These are phyloP conservation scores for Allolobophora icterica DNA, from an alignment of 2,888 invertebrate species.

Conservation along the genomic window DNA sequence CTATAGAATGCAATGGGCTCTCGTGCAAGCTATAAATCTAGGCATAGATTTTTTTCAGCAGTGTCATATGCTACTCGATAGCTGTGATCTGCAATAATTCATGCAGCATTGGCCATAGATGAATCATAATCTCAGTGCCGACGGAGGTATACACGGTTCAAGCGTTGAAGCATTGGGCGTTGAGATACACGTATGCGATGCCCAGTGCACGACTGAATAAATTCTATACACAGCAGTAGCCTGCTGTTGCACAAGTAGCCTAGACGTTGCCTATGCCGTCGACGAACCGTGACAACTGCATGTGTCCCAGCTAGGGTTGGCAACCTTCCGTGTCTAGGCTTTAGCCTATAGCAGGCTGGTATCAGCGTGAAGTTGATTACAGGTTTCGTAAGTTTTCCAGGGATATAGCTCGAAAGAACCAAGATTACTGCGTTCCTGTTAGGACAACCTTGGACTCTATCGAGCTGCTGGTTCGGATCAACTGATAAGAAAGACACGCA, in stretches of 20 bases:
- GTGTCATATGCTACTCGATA: background rate
- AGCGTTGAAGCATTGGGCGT: too few species aligned
- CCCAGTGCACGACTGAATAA: background rate
- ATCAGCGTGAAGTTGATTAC: background rate
- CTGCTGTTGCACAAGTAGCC: background rate
- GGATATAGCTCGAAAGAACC: background rate
- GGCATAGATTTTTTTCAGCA: background rate
- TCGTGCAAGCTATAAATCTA: background rate
- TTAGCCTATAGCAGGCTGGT: background rate
- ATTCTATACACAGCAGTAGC: background rate
- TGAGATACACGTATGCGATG: background rate
- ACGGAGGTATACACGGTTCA: background rate
- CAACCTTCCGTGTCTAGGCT: background rate
- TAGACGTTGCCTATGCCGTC: constrained; percentile 9
- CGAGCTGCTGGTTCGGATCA: background rate
- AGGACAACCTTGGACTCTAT: background rate
- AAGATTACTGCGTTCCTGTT: background rate
- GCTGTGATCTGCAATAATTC: background rate
- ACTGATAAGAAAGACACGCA: background rate
- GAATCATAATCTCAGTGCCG: background rate
- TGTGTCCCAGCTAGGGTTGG: background rate
- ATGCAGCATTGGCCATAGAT: background rate
- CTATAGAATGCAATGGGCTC: background rate
- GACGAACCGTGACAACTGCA: background rate
- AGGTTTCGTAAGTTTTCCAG: background rate